A percentile compares a stretch with the other conserved stretches of the same genome.
These are phyloP conservation scores for Mus spicilegus DNA, from an alignment of 2,113 vertebrate species.

Conservation along the genomic window DNA sequence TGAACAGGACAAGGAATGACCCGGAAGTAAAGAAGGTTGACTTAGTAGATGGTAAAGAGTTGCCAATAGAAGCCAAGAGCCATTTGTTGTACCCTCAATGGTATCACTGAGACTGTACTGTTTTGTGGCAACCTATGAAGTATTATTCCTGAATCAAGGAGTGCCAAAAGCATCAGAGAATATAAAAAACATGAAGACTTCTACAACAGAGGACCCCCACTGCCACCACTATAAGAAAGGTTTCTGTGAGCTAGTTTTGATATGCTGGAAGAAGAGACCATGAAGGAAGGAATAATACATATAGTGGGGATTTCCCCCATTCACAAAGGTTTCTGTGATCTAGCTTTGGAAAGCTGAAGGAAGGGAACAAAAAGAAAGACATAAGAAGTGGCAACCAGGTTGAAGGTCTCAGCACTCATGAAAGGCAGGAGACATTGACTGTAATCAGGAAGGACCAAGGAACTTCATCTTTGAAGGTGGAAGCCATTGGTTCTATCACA, in stretches of 20 bases:
- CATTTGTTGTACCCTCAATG: not conserved
- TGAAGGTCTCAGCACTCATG: not conserved
- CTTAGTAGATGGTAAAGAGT: not conserved
- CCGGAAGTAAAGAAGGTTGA: not conserved
- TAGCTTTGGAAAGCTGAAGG: not conserved
- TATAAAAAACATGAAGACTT: not conserved
- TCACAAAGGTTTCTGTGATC: not conserved
- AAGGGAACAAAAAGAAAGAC: not conserved
- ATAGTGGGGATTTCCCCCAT: not conserved
- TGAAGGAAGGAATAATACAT: not conserved
- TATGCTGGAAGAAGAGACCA: not conserved
- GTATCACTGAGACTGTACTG: accelerated
- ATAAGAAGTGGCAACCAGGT: not conserved
- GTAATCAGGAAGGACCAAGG: not conserved
- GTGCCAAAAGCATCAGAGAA: not conserved
- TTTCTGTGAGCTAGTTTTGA: not conserved
- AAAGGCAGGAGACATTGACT: accelerated
- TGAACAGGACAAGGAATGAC: not conserved
- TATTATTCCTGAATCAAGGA: not conserved
- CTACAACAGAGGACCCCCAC: not conserved
- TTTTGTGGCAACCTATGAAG: not conserved
- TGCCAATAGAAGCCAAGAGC: not conserved
- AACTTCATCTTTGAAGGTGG: not conserved
- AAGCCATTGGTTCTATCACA: not conserved
- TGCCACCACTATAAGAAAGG: not conserved